Evolutionary conservation across 2,113 vertebrate species (phyloP).

Genomic region (Xyrauchen texanus): DNA sequence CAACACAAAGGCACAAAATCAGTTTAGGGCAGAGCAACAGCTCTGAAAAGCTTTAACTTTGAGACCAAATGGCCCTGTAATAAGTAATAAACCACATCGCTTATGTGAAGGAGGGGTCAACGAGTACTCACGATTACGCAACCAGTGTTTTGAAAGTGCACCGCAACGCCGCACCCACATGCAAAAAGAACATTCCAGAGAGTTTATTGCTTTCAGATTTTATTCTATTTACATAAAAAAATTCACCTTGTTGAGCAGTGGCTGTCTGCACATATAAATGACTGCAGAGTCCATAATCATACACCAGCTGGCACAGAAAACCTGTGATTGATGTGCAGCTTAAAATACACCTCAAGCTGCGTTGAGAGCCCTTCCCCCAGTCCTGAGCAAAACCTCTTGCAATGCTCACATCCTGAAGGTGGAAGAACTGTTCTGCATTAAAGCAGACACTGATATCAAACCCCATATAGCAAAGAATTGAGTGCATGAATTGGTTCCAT

Average conservation of each 20-base stretch:
- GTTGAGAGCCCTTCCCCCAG: too few relatives aligned
- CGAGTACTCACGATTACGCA: not conserved
- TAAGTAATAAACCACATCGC: too few relatives aligned
- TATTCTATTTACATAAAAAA: slow-evolving; percentile 82
- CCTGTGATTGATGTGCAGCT: not conserved
- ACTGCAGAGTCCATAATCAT: slow-evolving; percentile 4
- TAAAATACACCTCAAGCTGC: too few relatives aligned
- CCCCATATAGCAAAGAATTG: slow-evolving; percentile 41
- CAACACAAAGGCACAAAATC: not conserved
- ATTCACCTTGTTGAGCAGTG: slow-evolving; percentile 22
- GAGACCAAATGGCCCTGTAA: too few relatives aligned
- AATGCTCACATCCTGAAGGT: slow-evolving; percentile 61
- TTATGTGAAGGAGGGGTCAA: too few relatives aligned
- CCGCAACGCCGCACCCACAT: not conserved
- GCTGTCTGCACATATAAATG: slow-evolving; percentile 18
- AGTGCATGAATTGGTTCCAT: slow-evolving; percentile 7
- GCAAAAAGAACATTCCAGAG: slow-evolving; percentile 28
- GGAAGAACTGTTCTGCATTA: not conserved
- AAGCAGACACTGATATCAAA: slow-evolving; percentile 42
- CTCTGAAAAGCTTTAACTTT: too few relatives aligned
- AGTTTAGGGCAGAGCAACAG: not conserved
- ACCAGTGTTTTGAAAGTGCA: not conserved
- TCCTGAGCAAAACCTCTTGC: not conserved
- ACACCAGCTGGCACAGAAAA: slow-evolving; percentile 5
- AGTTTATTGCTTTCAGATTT: slow-evolving; percentile 78